Evolutionary conservation across 2,888 invertebrate genomes (phyloP), one percentile per base, ranked within the genome.

Genomic region (Pristionchus arcanus): DNA sequence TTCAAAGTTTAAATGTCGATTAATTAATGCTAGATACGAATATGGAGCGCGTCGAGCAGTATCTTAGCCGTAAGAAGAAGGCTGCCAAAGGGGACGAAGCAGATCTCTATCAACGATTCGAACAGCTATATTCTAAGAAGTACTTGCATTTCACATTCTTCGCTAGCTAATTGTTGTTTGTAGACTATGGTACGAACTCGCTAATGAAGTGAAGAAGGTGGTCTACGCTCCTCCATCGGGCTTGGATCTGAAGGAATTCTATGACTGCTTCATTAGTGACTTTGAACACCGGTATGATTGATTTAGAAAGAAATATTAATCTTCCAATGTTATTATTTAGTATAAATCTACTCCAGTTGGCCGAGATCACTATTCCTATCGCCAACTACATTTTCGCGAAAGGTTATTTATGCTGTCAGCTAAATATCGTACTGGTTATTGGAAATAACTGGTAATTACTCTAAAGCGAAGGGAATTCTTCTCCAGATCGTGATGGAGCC

Each of bases 301-400:
- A 21, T 55, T n/a, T 34, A 16, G 49, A n/a, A 42, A 53, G n/a
- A 2, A 28, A 16, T n/a, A n/a, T n/a, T n/a, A n/a, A 19, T 68
- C 0, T n/a, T 9, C 5, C 19, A 87, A 25, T 49, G 19, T 66
- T 11, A 16, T 59, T 71, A 19, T 66, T 42, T 34, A 87, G 98
- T 98, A 98, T 98, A 92, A 99, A 98, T 96, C 97, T 98, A 0
- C 96, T 98, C 85, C 97, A 98, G 0, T 96, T 98, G 92, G 97
- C 98, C 63, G 98, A 99, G 96, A 98, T 99, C 90, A 93, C 94
- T 87, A 93, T 96, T 19, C 94, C 94, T 98, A 90, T 95, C 94
- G 92, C 95, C 93, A 53, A 93, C 90, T 92, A 94, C 95, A 90
- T 94, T 93, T 92, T 90, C 86, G 66, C 77, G 1, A 92, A 86